phyloP scores from a whole-genome alignment of 2,797 vertebrate species.

The Eutrigla gurnardus region DNA sequence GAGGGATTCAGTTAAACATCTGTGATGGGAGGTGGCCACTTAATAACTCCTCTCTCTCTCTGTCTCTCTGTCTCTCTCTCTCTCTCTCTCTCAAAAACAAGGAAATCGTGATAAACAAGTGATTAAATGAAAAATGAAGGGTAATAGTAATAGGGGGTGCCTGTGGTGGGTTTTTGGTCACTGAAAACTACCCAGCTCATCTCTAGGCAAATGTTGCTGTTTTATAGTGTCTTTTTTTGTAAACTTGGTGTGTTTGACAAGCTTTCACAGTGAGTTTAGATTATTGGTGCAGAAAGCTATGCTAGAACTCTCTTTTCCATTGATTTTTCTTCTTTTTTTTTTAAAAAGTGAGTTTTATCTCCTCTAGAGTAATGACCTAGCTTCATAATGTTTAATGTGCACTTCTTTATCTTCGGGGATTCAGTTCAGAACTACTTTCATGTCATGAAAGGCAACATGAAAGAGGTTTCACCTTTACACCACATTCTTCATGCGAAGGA shows the following conservation, averaged over 20 bases:
- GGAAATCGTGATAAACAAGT: neutral
- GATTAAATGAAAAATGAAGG: slow-evolving; percentile 5
- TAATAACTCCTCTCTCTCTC: slow-evolving; percentile 48
- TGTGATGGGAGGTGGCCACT: slow-evolving; percentile 66
- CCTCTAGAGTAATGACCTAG: slow-evolving; percentile 34
- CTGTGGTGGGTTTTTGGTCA: slow-evolving; percentile 15
- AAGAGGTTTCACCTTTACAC: slow-evolving; percentile 45
- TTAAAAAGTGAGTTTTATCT: slow-evolving; percentile 27
- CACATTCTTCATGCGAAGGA: slow-evolving; percentile 38
- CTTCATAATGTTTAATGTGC: slow-evolving; percentile 28
- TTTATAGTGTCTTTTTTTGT: slow-evolving; percentile 12
- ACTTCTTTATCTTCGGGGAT: slow-evolving; percentile 30
- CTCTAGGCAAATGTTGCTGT: neutral
- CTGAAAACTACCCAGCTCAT: neutral
- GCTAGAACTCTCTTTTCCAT: slow-evolving; percentile 24
- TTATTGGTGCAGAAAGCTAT: slow-evolving; percentile 13
- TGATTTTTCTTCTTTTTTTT: slow-evolving; percentile 39
- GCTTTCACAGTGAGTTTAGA: slow-evolving; percentile 8
- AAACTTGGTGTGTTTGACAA: slow-evolving; percentile 35
- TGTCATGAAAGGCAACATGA: slow-evolving; percentile 51
- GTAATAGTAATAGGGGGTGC: slow-evolving; percentile 16
- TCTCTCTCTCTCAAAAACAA: slow-evolving; percentile 12
- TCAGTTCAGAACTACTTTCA: slow-evolving; percentile 52
- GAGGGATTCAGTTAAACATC: slow-evolving; percentile 65
- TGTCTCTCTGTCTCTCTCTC: slow-evolving; percentile 28